These are phyloP conservation scores for Nomada fucata DNA, from an alignment of 2,888 invertebrate genomes.

Conservation along the genomic window DNA sequence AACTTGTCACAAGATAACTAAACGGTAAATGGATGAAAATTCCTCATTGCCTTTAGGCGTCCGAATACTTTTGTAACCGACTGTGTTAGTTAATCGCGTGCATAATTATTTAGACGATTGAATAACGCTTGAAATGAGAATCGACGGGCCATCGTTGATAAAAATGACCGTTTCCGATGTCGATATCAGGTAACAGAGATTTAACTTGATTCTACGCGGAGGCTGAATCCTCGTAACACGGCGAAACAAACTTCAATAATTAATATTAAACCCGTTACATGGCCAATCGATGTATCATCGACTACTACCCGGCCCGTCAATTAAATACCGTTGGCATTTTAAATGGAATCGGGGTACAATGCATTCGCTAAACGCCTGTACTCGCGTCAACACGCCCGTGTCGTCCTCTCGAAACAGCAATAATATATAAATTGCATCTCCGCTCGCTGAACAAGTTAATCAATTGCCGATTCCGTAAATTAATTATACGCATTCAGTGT, in stretches of 20 bases:
- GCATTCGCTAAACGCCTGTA: conserved; percentile 21
- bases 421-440: neutral
- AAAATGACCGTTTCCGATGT: conserved; percentile 1
- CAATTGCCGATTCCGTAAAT: neutral
- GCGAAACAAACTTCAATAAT: conserved; percentile 46
- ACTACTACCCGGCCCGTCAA: conserved; percentile 52
- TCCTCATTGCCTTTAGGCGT: no score
- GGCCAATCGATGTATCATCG: conserved; percentile 39
- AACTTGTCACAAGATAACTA: no score
- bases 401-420: neutral
- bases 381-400: conserved; percentile 1
- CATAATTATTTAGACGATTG: conserved; percentile 17
- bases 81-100: neutral
- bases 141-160: neutral
- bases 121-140: conserved; percentile 3
- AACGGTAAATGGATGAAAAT: no score
- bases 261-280: conserved; percentile 61
- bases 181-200: conserved; percentile 16
- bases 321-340: conserved; percentile 52
- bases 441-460: neutral
- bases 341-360: conserved; percentile 44
- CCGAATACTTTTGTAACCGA: no score
- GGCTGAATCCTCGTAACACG: conserved; percentile 23
- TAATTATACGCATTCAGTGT: conserved; percentile 5
- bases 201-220: conserved; percentile 46